Base-by-base conservation (phyloP, 1,140 invertebrate species). In the Ceratina calcarata region DNA sequence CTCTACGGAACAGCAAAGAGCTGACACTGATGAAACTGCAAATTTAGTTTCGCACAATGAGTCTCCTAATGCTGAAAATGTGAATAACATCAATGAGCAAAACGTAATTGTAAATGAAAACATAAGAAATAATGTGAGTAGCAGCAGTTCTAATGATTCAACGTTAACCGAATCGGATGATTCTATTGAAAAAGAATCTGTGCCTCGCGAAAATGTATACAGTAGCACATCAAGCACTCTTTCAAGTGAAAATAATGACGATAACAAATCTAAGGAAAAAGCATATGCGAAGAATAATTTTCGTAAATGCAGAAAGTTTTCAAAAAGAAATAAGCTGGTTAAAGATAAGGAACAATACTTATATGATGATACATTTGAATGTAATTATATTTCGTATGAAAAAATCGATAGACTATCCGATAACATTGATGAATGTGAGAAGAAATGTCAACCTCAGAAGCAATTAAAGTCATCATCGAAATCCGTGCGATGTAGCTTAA, bases 301-400 rank as follows among this genome's bases (percentile, higher is more conserved):
- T 65, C 7, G 4, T 55, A 65, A 24, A 18, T 15, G n/a, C 3
- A 13, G 3, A 32, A 24, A 81, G 58, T 58, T 61, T 82, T 49
- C 53, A 32, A 67, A 27, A 69, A 68, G 3, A 62, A 66, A 80
- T 62, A 84, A 45, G 61, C 66, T 12, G 66, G 65, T 69, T 4
- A 80, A 55, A 75, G 74, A 32, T 65, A 80, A 22, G 16, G 20
- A 8, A 67, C 49, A n/a, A 74, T 51, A 22, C 7, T 3, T 18
- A 15, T n/a, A 49, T 70, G 60, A 55, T 49, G 20, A 64, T 32
- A 20, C 66, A n/a, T 0, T 65, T 58, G 53, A 73, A 37, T 57
- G 53, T n/a, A 82, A 84, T 69, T 66, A 61, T 8, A 18, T 58
- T 24, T 1, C 18, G 13, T 66, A 58, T 10, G 27, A 82, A 27